Evolutionary conservation across 2,888 invertebrate species (phyloP), one percentile per base, ranked within the genome.

Genomic region (Eupeodes latifasciatus): DNA sequence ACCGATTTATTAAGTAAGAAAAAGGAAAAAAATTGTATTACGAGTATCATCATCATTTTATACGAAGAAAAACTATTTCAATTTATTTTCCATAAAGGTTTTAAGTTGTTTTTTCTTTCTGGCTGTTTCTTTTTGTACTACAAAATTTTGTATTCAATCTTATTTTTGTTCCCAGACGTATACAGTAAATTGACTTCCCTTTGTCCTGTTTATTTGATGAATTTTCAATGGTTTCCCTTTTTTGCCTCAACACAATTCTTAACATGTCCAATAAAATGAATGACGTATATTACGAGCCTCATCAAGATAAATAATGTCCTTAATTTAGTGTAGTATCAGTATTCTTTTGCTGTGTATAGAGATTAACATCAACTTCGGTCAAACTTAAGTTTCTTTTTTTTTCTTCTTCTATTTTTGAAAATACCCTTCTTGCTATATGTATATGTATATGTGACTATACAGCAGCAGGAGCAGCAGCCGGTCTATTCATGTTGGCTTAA

Each of bases 251-350:
- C 72, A 72, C 57, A 61, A 55, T 81, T 67, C 67, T 44, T 36
- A 49, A 49, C 62, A 36, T 71, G 57, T 59, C 83, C 61, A 79
- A 57, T 74, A 78, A 62, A 77, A 82, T 79, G 75, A 84, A 84
- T 75, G 69, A 79, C 75, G 75, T 75, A 75, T 84, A 79, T 84
- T 59, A 84, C 67, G 84, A 57, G 55, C 84, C 74, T 75, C 79
- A 79, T 80, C 75, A 84, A 69, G 55, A 78, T 78, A 72, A 78
- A 72, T 83, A 83, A 83, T 83, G 67, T 82, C 69, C n/a, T 74
- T 51, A 27, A 62, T 82, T 64, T 55, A 64, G 55, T 55, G 40
- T 76, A 61, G 53, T 55, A 36, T 16, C 66, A 62, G 61, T 47
- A 76, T 81, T 67, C 67, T 71, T 27, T 40, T 77, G 55, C 47